Conservation (phyloP, 2,888 invertebrate species). For the Xestia ashworthii region DNA sequence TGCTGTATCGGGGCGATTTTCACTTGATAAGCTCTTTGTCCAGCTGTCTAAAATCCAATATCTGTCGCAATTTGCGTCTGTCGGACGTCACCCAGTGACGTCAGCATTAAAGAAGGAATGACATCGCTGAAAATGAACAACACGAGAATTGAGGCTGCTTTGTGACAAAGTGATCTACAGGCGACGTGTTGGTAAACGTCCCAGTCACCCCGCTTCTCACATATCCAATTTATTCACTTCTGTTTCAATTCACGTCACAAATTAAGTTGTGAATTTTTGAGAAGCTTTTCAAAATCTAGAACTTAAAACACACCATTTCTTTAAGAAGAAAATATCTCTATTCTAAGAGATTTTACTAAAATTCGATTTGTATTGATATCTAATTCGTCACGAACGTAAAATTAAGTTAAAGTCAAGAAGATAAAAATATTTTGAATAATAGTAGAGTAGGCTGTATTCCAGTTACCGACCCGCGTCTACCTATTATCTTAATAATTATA, state of each 20-base stretch:
- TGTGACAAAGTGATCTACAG: neutral
- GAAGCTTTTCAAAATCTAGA: no score
- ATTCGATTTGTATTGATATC: neutral
- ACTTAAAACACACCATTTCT: neutral
- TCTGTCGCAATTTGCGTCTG: conserved; percentile 45
- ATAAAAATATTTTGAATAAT: conserved; percentile 22
- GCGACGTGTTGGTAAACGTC: neutral
- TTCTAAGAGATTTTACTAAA: neutral
- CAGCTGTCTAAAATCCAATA: conserved; percentile 48
- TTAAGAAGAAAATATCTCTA: neutral
- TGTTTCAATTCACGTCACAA: no score
- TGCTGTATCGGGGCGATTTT: conserved; percentile 46
- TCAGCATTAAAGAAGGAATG: conserved; percentile 34
- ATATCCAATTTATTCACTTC: no score
- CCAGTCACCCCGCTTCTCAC: neutral
- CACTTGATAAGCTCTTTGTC: conserved; percentile 46
- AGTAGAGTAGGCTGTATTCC: neutral
- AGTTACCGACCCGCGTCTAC: neutral
- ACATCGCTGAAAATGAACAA: conserved; percentile 13
- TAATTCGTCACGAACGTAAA: neutral
- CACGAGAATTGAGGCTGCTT: neutral
- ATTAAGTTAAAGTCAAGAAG: neutral
- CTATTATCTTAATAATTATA: conserved; percentile 10
- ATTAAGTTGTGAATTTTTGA: no score
- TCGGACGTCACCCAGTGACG: conserved; percentile 22